phyloP scores from a whole-genome alignment of 2,113 vertebrate genomes.

The Paraplagusia blochii region DNA sequence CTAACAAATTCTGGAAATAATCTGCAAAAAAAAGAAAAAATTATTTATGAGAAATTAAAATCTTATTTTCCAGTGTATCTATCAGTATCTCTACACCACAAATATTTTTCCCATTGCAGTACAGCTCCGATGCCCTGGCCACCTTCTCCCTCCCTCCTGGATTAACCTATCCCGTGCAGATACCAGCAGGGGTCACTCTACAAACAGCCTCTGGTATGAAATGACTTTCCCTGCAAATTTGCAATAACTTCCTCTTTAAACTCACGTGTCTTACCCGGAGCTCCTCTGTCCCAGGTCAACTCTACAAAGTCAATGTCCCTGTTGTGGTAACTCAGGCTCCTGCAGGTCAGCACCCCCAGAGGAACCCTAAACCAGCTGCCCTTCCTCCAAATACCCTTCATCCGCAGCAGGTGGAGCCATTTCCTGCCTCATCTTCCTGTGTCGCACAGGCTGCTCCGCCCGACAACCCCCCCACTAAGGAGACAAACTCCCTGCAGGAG shows the following conservation, averaged over 20 bases:
- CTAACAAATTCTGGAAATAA: no score
- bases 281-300: conserved; percentile 75
- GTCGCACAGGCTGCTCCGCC: conserved; percentile 12
- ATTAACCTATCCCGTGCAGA: conserved; percentile 85
- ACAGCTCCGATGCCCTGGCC: conserved; percentile 60
- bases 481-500: conserved; percentile 25
- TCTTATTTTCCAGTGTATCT: no score
- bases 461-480: conserved; percentile 13
- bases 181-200: conserved; percentile 88
- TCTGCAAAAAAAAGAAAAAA: no score
- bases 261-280: no score
- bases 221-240: neutral
- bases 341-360: conserved; percentile 69
- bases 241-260: neutral
- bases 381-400: conserved; percentile 36
- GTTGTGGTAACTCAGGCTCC: conserved; percentile 87
- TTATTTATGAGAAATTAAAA: no score
- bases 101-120: conserved; percentile 70
- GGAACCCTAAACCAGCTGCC: conserved; percentile 62
- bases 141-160: conserved; percentile 82
- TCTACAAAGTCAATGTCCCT: conserved; percentile 92
- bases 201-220: conserved; percentile 86
- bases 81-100: neutral
- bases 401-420: conserved; percentile 40
- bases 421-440: conserved; percentile 22